Conservation (phyloP, 2,888 invertebrate genomes). For the Hirudinaria manillensis region DNA sequence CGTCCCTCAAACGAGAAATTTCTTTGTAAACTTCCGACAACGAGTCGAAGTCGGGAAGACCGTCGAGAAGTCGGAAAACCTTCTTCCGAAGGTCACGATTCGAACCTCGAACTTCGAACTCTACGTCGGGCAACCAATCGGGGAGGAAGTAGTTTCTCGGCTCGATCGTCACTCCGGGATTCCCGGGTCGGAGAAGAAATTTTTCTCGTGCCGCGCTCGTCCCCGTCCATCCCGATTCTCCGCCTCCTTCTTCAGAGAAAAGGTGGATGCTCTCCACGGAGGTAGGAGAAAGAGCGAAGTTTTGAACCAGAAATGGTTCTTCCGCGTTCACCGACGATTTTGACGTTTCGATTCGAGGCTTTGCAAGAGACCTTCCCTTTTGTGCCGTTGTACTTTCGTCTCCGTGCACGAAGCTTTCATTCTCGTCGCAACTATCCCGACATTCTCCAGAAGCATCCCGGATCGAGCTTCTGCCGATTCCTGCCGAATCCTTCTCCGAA, state of each 20-base stretch:
- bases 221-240: slow-evolving; percentile 65
- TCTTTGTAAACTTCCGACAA: not conserved
- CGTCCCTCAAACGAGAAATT: not conserved
- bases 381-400: not conserved
- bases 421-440: not conserved
- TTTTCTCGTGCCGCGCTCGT: not conserved
- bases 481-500: not conserved
- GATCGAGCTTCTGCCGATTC: not conserved
- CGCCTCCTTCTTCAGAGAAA: slow-evolving; percentile 80
- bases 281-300: slow-evolving; percentile 33
- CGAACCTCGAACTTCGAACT: not conserved
- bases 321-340: not conserved
- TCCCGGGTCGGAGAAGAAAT: not conserved
- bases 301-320: not conserved
- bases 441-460: not conserved
- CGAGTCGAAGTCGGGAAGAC: not conserved
- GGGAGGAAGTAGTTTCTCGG: not conserved
- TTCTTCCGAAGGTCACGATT: not conserved
- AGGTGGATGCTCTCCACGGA: slow-evolving; percentile 76
- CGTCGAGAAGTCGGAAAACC: not conserved
- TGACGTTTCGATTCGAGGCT: not conserved
- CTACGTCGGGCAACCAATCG: not conserved
- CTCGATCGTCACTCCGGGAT: not conserved
- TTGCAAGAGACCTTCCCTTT: too few species aligned
- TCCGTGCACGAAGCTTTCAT: not conserved